Base-by-base conservation (phyloP, 1,140 invertebrate species). In the Ephestia elutella region DNA sequence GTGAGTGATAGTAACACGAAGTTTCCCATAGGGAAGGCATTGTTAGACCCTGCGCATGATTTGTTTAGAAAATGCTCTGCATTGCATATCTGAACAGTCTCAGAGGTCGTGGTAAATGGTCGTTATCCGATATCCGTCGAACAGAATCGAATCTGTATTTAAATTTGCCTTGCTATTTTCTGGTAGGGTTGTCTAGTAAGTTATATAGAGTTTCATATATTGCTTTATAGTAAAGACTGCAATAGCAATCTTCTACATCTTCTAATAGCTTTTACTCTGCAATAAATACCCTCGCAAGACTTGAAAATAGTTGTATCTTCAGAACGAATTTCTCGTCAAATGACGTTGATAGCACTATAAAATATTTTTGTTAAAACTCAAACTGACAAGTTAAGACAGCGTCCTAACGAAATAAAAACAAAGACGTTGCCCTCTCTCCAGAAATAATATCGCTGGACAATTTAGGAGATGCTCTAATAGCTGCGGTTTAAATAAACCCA, bases 391-490 rank as follows among this genome's bases (percentile, higher is more conserved):
- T 44, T 44, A 44, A 44, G 38, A 4, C 32, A 38, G 13, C 32
- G 11, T 4, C 38, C 15, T 15, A 44, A 44, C 10, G 13, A 44
- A 44, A 44, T 44, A 4, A n/a, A 44, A 50, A 50, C 49, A 50
- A 21, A 50, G 18, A 19, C 49, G 49, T 59, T 54, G 59, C 56
- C 58, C 63, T 30, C 11, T 8, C 38, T 55, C 49, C 59, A 30
- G 38, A 61, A 65, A 65, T 61, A 65, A 61, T 56, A 61, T 59
- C 54, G 48, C 57, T 11, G 54, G 56, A 51, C 55, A 56, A 66
- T 66, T 62, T 62, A 62, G 32, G 18, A 48, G 59, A 62, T 66
- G 59, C 54, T 49, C 59, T 66, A 66, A 66, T 59, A 57, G 60
- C 49, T 50, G 49, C 56, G 44, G 35, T 48, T 58, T 56, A 25